Evolutionary conservation across 1,140 invertebrate genomes (phyloP), one percentile per base, ranked within the genome.

Genomic region (Cyphomyrmex costatus): DNA sequence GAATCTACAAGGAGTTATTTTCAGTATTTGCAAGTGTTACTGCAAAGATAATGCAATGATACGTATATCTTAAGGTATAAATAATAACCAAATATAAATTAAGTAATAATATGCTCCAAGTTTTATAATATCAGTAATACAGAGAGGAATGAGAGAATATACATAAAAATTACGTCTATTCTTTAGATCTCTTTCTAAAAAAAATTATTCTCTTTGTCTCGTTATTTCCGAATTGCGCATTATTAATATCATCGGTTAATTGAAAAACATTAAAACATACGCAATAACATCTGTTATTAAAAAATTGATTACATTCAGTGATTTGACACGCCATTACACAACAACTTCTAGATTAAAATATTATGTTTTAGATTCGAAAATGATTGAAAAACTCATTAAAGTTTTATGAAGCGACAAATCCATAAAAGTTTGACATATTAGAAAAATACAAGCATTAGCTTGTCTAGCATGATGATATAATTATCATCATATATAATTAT

Each of bases 391-490:
- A 51, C 12, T 30, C 66, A 73, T 82, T 73, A 89, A 58, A 77
- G 24, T 19, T 71, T 66, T 1, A 88, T 71, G n/a, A 88, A 80
- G 27, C 46, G 12, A 51, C 12, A 85, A 74, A 85, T 61, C 51
- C 33, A 68, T 58, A 65, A 65, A n/a, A n/a, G 12, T 60, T 14
- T 74, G 42, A 76, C 51, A 73, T n/a, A 58, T 60, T 30, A 21
- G 58, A 86, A 88, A 63, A 89, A 86, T 77, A 68, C 53, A 24
- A 73, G 27, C 68, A n/a, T n/a, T n/a, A n/a, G n/a, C n/a, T n/a
- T n/a, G n/a, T n/a, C n/a, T n/a, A n/a, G n/a, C n/a, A n/a, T n/a
- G n/a, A n/a, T n/a, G n/a, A n/a, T n/a, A n/a, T n/a, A n/a, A n/a
- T n/a, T n/a, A n/a, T n/a, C n/a, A n/a, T n/a, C n/a, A n/a, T n/a